Percentiles rank a stretch among this genome's conserved stretches.
These are phyloP conservation scores for Eumeta japonica DNA, from an alignment of 1,140 invertebrate genomes.

Conservation along the genomic window DNA sequence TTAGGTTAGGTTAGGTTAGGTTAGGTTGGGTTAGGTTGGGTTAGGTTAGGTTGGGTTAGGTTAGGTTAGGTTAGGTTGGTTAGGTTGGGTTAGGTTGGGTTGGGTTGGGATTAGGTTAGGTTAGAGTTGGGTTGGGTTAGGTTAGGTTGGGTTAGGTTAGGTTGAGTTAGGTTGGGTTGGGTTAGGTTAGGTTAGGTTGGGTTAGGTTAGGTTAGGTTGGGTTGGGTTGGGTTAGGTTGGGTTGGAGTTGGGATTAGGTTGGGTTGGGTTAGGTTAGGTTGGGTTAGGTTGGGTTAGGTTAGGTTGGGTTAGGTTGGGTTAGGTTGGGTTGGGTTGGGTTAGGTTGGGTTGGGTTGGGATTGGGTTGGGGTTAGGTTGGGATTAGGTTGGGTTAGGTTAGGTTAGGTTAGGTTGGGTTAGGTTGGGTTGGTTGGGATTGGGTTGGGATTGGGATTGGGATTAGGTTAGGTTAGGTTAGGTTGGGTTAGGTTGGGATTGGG, in stretches of 20 bases:
- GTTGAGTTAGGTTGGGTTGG: conserved; percentile 1
- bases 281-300: neutral
- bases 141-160: conserved; percentile 2
- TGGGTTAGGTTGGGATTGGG: too few relatives aligned
- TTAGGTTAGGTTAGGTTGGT: too few relatives aligned
- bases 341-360: neutral
- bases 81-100: conserved; percentile 1
- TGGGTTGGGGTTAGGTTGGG: too few relatives aligned
- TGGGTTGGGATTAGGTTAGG: too few relatives aligned
- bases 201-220: conserved; percentile 5
- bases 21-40: conserved; percentile 2
- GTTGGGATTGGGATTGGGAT: too few relatives aligned
- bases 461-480: conserved; percentile 5
- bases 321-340: conserved; percentile 3
- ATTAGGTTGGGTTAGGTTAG: neutral
- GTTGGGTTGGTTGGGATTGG: too few relatives aligned
- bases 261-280: conserved; percentile 2
- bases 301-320: conserved; percentile 1
- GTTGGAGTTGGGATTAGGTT: neutral
- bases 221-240: conserved; percentile 3
- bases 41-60: conserved; percentile 4
- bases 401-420: conserved; percentile 2
- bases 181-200: neutral
- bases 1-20: conserved; percentile 2
- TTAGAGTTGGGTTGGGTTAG: conserved; percentile 3